phyloP scores from a whole-genome alignment of 2,888 invertebrate species.

The Sepiola atlantica region DNA sequence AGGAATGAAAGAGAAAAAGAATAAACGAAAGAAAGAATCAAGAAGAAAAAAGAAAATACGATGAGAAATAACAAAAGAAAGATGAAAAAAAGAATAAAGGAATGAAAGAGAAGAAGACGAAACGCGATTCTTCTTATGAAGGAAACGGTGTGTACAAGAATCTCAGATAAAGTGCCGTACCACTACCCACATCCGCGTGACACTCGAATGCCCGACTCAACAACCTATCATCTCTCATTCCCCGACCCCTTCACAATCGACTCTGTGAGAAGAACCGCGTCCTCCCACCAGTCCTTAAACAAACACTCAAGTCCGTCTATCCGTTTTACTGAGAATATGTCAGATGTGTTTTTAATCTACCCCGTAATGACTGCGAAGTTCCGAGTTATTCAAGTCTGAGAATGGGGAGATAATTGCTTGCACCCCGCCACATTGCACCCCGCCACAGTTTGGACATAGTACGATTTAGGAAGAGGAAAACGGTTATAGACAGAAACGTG shows the following conservation, averaged over 20 bases:
- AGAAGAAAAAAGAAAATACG: no score
- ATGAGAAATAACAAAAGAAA: no score
- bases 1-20: no score
- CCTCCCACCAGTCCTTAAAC: not conserved
- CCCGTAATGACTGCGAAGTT: not conserved
- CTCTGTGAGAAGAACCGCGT: not conserved
- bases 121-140: not conserved
- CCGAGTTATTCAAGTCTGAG: not conserved
- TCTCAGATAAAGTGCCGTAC: not conserved
- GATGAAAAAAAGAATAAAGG: not conserved
- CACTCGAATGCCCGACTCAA: not conserved
- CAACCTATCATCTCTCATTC: not conserved
- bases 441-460: not conserved
- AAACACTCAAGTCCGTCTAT: not conserved
- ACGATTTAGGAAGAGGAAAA: not conserved
- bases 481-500: not conserved
- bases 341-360: conserved; percentile 21
- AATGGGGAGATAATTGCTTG: not conserved
- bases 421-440: not conserved
- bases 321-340: not conserved
- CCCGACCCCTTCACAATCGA: not conserved
- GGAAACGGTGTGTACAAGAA: not conserved
- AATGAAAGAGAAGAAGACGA: not conserved
- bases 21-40: no score
- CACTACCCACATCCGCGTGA: not conserved